phyloP scores from a whole-genome alignment of 37 sponge, comb jelly and placozoan species.

The Chondrosia reniformis region DNA sequence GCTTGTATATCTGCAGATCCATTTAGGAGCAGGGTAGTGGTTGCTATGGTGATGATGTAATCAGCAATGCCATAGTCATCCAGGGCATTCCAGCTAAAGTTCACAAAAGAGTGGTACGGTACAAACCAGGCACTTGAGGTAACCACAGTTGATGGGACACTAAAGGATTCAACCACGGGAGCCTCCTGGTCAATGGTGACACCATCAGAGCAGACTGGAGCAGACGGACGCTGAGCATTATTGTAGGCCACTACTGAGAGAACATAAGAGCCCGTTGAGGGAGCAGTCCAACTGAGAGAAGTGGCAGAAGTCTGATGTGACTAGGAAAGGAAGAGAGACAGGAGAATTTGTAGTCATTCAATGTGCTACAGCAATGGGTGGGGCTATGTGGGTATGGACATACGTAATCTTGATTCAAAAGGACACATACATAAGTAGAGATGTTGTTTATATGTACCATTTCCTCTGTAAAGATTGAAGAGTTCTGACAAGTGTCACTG shows the following conservation, averaged over 20 bases:
- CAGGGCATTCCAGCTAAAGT: constrained; percentile 56
- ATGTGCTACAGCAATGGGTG: no score
- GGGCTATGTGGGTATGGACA: no score
- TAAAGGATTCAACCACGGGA: constrained; percentile 29
- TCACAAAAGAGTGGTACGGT: constrained; percentile 31
- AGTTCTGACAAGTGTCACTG: constrained; percentile 28
- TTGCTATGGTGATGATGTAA: constrained; percentile 50
- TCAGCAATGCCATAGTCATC: constrained; percentile 52
- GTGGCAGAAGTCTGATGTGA: constrained; percentile 35
- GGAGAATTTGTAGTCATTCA: background rate
- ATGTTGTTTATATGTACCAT: no score
- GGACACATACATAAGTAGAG: no score
- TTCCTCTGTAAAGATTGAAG: constrained; percentile 28
- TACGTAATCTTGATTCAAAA: no score
- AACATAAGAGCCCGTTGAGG: constrained; percentile 46
- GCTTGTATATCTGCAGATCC: background rate
- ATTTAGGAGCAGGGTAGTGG: background rate
- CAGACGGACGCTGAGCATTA: constrained; percentile 44
- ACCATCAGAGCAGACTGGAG: constrained; percentile 76
- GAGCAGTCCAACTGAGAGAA: constrained; percentile 40
- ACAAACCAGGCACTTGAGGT: constrained; percentile 1
- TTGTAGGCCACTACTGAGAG: constrained; percentile 72
- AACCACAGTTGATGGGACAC: background rate
- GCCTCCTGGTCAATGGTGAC: constrained; percentile 52
- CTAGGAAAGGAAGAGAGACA: background rate